A percentile compares a stretch with the other conserved stretches of the same genome.
These are phyloP conservation scores for Dinoponera quadriceps DNA, from an alignment of 1,140 invertebrate genomes.

Conservation along the genomic window DNA sequence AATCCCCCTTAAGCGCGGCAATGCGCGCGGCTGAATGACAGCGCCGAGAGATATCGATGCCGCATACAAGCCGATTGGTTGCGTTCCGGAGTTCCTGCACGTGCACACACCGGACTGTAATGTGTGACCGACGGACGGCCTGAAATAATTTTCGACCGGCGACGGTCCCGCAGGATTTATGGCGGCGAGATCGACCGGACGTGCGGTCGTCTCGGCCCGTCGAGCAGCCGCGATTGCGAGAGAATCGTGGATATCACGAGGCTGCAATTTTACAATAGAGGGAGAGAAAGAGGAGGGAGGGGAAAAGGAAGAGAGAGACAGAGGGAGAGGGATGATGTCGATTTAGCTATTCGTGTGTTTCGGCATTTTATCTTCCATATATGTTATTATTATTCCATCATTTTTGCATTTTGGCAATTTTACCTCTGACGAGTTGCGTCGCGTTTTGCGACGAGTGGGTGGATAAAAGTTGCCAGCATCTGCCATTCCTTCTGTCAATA, in stretches of 20 bases:
- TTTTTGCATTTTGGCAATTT: constrained; percentile 6
- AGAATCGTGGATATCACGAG: constrained; percentile 41
- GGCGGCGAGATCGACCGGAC: constrained; percentile 60
- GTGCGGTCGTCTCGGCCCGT: constrained; percentile 52
- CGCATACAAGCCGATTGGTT: constrained; percentile 22
- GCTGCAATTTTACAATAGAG: constrained; percentile 30
- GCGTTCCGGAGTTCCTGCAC: constrained; percentile 37
- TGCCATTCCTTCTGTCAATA: neutral
- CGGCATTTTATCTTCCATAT: constrained; percentile 1
- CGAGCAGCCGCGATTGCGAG: constrained; percentile 41
- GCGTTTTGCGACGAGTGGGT: neutral
- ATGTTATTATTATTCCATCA: neutral
- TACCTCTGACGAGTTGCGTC: neutral
- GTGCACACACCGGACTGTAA: constrained; percentile 6
- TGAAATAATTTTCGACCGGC: constrained; percentile 60
- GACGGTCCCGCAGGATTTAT: constrained; percentile 55
- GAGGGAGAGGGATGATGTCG: neutral
- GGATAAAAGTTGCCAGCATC: neutral
- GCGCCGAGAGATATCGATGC: constrained; percentile 3
- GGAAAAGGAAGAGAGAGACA: neutral
- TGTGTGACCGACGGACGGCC: constrained; percentile 20
- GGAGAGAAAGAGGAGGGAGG: too few relatives aligned
- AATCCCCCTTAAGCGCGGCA: neutral
- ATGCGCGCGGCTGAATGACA: constrained; percentile 5
- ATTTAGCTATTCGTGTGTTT: constrained; percentile 28